Evolutionary conservation across 2,888 invertebrate species (phyloP).

Genomic region (Scaptomyza polygonia): DNA sequence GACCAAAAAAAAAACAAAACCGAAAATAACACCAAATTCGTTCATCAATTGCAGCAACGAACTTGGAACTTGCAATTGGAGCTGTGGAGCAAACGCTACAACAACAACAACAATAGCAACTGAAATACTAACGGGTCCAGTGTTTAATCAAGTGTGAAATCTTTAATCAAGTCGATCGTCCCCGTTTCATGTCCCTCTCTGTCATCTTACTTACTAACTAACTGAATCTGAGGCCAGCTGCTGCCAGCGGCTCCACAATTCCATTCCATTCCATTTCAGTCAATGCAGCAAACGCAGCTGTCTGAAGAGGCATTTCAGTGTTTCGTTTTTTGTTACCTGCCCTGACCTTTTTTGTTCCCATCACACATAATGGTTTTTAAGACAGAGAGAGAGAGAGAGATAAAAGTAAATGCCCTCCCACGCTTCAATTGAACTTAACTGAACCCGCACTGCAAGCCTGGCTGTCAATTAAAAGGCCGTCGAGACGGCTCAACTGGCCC

Average conservation of each 20-base stretch:
- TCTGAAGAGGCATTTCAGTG: constrained; percentile 33
- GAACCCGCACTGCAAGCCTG: constrained; percentile 31
- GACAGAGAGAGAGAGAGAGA: background rate
- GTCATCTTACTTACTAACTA: constrained; percentile 1
- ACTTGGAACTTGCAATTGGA: constrained; percentile 58
- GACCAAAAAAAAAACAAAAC: constrained; percentile 10
- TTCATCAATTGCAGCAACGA: constrained; percentile 50
- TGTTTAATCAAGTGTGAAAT: constrained; percentile 76
- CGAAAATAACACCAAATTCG: constrained; percentile 9
- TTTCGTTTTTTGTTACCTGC: constrained; percentile 34
- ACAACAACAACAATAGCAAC: constrained; percentile 9
- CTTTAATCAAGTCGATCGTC: constrained; percentile 67
- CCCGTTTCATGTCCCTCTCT: constrained; percentile 7
- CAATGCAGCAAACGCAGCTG: constrained; percentile 64
- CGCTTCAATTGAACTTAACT: constrained; percentile 30
- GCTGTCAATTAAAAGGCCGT: constrained; percentile 72
- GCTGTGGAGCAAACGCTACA: constrained; percentile 22
- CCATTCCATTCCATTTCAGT: constrained; percentile 37
- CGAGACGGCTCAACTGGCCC: constrained; percentile 52
- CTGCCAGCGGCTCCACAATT: constrained; percentile 36
- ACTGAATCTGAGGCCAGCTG: constrained; percentile 27
- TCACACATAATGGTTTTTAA: constrained; percentile 10
- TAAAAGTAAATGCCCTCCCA: constrained; percentile 44
- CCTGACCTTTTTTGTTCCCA: constrained; percentile 54
- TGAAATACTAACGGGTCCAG: constrained; percentile 25